Evolutionary conservation across 2,797 vertebrate genomes (phyloP).

Genomic region (Anisognathus igniventris): DNA sequence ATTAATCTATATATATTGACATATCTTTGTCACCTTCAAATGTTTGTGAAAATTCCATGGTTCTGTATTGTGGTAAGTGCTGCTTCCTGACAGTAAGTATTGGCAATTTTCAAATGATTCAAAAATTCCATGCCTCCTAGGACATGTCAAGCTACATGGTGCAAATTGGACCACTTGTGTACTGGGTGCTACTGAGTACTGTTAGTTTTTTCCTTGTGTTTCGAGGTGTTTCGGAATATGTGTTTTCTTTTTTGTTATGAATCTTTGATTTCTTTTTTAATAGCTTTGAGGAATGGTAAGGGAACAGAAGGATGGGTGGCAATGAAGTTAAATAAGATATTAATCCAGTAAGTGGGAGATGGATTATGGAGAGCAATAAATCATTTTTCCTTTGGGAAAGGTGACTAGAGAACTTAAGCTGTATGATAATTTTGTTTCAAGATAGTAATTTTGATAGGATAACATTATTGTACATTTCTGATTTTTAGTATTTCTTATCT

Average conservation of each 20-base stretch:
- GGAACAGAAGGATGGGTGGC: background rate
- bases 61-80: background rate
- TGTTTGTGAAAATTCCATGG: background rate
- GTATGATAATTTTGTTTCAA: background rate
- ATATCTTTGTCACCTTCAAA: background rate
- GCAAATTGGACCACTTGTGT: background rate
- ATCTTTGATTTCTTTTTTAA: background rate
- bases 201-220: background rate
- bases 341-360: background rate
- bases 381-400: background rate
- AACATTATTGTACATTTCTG: background rate
- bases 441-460: background rate
- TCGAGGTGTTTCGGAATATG: background rate
- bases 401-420: constrained; percentile 5
- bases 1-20: background rate
- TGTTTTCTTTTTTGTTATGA: background rate
- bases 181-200: background rate
- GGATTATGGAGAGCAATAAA: background rate
- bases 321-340: background rate
- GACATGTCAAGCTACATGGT: background rate
- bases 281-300: background rate
- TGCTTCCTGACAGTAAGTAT: background rate
- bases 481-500: background rate
- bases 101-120: background rate
- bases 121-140: background rate